Evolutionary conservation across 2,888 invertebrate genomes (phyloP), one percentile per base, ranked within the genome.

Genomic region (Thalpophila matura): DNA sequence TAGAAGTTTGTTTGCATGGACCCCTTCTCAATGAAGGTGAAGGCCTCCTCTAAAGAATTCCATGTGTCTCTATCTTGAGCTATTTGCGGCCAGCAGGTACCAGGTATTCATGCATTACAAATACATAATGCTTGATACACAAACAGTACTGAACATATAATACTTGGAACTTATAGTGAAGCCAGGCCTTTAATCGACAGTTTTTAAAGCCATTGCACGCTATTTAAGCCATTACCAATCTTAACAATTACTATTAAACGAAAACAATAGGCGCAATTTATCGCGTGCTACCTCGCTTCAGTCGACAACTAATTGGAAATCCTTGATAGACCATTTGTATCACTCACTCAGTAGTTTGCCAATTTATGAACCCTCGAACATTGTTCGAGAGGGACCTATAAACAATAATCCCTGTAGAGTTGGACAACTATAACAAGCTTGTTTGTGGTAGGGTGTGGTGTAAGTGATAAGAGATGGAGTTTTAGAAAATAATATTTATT

Each of bases 361-460:
- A 73, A 60, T 64, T 74, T 58, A 45, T 16, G 37, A 35, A 24
- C 35, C 31, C 63, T 24, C 45, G 27, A 55, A 43, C 57, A 49
- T 31, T n/a, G 50, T 54, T 64, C 29, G 20, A 54, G 58, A 38
- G 43, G 42, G 42, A 58, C 60, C 55, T 35, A 64, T 68, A 67
- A 57, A 74, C 74, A 68, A 59, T 64, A 53, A 62, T 55, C 56
- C 46, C 24, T 10, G 18, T 50, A 54, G 46, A 75, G 57, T 63
- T 65, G 43, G 57, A 40, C 54, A 68, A 68, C 54, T 75, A 42
- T 76, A 75, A 60, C 75, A 67, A 72, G 68, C 54, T 75, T 65
- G 69, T 40, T 59, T 74, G 12, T 69, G 38, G 64, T 37, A n/a
- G 4, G 24, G 3, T 1, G 6, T 50, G 63, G 64, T 29, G 0